Evolutionary conservation across 2,797 vertebrate genomes (phyloP).

Genomic region (Mormyrops attenuatus): DNA sequence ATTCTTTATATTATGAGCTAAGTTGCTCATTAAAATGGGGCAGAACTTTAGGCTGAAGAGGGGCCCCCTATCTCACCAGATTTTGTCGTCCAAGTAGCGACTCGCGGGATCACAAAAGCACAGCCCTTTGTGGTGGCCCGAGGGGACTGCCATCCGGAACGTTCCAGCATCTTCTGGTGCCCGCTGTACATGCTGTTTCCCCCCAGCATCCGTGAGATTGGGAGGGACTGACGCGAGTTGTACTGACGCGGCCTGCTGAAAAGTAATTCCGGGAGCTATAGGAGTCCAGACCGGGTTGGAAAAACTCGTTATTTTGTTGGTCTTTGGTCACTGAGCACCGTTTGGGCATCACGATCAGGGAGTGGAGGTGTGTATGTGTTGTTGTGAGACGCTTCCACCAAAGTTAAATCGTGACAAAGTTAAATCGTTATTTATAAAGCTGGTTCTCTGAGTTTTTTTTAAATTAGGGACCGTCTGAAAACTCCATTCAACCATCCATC

Average conservation of each 20-base stretch:
- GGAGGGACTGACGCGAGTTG: background rate
- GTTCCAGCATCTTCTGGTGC: background rate
- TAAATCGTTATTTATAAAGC: background rate
- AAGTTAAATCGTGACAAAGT: background rate
- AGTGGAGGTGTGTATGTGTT: background rate
- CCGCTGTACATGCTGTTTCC: background rate
- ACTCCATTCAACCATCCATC: background rate
- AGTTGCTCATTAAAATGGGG: background rate
- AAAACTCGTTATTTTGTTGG: slow-evolving; percentile 1
- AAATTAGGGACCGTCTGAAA: background rate
- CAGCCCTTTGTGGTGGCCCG: background rate
- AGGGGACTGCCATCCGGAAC: background rate
- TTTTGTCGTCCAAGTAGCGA: background rate
- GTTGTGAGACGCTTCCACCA: background rate
- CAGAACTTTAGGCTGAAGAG: background rate
- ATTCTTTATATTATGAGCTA: background rate
- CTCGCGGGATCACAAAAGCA: background rate
- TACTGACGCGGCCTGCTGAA: background rate
- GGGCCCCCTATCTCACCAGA: background rate
- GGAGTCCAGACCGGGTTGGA: background rate
- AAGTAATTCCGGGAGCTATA: slow-evolving; percentile 1
- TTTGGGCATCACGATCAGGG: background rate
- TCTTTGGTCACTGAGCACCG: background rate
- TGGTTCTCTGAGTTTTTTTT: background rate
- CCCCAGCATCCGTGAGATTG: background rate